Conservation (phyloP, 2,888 invertebrate species). For the Desoria tigrina region DNA sequence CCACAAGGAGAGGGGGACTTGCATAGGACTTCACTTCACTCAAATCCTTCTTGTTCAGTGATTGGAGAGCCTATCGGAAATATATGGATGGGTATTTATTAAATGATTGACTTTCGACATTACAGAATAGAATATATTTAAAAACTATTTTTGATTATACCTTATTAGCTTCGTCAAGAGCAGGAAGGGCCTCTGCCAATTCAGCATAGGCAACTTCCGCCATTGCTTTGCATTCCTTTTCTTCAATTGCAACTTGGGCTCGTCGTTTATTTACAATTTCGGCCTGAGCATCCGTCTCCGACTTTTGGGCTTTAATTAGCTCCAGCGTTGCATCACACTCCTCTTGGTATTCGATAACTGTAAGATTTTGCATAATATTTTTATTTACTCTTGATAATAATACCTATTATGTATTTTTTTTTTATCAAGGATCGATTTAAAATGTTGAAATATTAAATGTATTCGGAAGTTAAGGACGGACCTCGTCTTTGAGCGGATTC, state of each 20-base stretch:
- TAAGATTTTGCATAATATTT: constrained; percentile 16
- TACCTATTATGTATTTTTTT: constrained; percentile 1
- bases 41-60: constrained; percentile 81
- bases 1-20: constrained; percentile 81
- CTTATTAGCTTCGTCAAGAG: constrained; percentile 76
- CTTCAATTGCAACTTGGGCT: constrained; percentile 78
- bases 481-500: constrained; percentile 69
- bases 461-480: too few relatives aligned
- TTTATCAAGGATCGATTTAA: too few relatives aligned
- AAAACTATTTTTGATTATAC: constrained; percentile 56
- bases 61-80: constrained; percentile 68
- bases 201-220: constrained; percentile 81
- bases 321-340: constrained; percentile 85
- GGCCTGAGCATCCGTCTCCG: constrained; percentile 53
- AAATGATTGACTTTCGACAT: too few relatives aligned
- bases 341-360: constrained; percentile 69
- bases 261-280: constrained; percentile 62
- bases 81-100: too few relatives aligned
- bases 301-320: constrained; percentile 74
- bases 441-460: too few relatives aligned
- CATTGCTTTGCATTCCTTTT: constrained; percentile 75
- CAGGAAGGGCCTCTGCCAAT: constrained; percentile 81
- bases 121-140: neutral
- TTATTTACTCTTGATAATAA: too few relatives aligned
- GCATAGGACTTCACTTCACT: constrained; percentile 88